Percentiles rank a stretch among this genome's conserved stretches.
These are phyloP conservation scores for Pycnonotus jocosus DNA, from an alignment of 2,113 vertebrate genomes.

Conservation along the genomic window DNA sequence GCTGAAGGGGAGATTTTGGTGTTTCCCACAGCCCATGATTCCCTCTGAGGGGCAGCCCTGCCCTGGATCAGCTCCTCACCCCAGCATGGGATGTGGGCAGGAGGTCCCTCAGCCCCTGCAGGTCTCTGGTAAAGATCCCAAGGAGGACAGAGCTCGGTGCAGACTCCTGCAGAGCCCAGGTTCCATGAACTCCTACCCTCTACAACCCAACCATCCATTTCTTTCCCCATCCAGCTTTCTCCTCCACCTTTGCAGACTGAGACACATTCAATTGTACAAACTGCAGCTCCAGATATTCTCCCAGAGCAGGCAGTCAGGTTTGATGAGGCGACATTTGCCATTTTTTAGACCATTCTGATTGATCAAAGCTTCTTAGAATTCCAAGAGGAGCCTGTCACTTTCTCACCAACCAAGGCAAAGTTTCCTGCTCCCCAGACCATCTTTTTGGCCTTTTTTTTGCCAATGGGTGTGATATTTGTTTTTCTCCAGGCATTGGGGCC, in stretches of 20 bases:
- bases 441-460: not conserved
- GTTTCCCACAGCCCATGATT: not conserved
- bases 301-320: not conserved
- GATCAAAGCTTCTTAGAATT: not conserved
- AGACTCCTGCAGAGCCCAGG: not conserved
- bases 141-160: not conserved
- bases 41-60: not conserved
- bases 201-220: not conserved
- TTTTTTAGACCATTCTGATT: not conserved
- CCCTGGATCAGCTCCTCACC: not conserved
- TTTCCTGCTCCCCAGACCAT: not conserved
- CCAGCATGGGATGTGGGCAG: too few species aligned
- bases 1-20: not conserved
- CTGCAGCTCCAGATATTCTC: not conserved
- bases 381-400: not conserved
- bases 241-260: not conserved
- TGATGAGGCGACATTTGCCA: not conserved
- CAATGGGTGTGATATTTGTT: not conserved
- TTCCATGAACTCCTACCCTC: not conserved
- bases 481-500: not conserved
- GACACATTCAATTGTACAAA: not conserved
- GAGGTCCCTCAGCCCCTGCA: not conserved
- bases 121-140: fast-evolving
- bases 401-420: not conserved
- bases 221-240: not conserved